Conservation (phyloP, 2,797 vertebrate genomes). For the Tadarida brasiliensis region DNA sequence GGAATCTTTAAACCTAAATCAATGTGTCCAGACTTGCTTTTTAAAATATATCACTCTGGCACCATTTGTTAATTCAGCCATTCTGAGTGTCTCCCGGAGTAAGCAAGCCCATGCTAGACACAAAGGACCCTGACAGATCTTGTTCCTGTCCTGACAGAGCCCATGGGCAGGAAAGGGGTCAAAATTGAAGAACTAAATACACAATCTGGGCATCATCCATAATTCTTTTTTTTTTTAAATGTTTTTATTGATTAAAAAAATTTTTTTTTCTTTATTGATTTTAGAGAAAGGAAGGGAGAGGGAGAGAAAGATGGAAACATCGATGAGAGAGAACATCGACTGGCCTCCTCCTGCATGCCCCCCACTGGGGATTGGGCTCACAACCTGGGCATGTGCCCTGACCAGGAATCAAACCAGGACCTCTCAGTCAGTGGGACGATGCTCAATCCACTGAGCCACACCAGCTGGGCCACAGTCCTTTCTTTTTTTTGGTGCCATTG, state of each 20-base stretch:
- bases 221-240: not conserved
- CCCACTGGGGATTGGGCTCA: no score
- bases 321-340: no score
- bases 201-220: not conserved
- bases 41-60: slow-evolving; percentile 10
- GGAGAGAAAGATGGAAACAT: no score
- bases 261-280: no score
- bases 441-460: no score
- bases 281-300: no score
- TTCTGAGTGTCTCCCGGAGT: not conserved
- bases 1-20: not conserved
- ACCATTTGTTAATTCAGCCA: not conserved
- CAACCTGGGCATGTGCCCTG: no score
- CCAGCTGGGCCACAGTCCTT: not conserved
- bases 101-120: not conserved
- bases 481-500: not conserved
- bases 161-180: not conserved
- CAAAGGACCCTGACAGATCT: not conserved
- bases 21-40: not conserved
- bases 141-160: not conserved
- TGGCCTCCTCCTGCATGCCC: no score
- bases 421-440: no score
- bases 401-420: no score
- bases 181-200: not conserved
- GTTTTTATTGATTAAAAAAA: no score